phyloP scores from a whole-genome alignment of 2,797 vertebrate genomes.

The Pempheris klunzingeri region DNA sequence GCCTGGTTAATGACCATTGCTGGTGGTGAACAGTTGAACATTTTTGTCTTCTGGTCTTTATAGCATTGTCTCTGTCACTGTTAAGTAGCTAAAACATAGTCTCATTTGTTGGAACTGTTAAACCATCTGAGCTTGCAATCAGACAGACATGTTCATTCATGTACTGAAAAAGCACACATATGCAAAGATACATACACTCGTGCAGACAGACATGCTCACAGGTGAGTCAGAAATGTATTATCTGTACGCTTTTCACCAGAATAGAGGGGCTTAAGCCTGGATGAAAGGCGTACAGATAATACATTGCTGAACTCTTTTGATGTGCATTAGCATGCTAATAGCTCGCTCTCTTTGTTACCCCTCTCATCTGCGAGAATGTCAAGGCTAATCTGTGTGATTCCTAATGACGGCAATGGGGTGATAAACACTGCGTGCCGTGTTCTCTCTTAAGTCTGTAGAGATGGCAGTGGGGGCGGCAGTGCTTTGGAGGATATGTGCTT shows the following conservation, averaged over 20 bases:
- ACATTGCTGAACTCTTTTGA: conserved; percentile 73
- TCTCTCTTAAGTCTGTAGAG: conserved; percentile 63
- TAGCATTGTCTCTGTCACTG: conserved; percentile 18
- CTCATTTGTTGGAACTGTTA: conserved; percentile 34
- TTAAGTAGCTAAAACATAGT: conserved; percentile 45
- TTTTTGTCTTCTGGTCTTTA: conserved; percentile 51
- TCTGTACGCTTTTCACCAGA: conserved; percentile 47
- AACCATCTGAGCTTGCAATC: conserved; percentile 36
- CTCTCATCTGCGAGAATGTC: conserved; percentile 77
- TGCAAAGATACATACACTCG: conserved; percentile 12
- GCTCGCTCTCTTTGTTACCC: conserved; percentile 73
- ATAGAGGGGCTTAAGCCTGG: conserved; percentile 69
- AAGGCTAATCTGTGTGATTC: conserved; percentile 80
- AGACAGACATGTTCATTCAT: background rate
- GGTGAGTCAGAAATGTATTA: conserved; percentile 69
- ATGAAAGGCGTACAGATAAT: conserved; percentile 77
- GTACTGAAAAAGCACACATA: conserved; percentile 12
- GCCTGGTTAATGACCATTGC: conserved; percentile 52
- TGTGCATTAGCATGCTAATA: conserved; percentile 82
- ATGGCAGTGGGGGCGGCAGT: conserved; percentile 36
- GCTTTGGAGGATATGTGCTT: conserved; percentile 62
- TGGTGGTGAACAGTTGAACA: conserved; percentile 44
- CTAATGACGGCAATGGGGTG: conserved; percentile 70
- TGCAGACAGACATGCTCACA: conserved; percentile 38
- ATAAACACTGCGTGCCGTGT: conserved; percentile 73